A percentile compares a stretch with the other conserved stretches of the same genome.
Evolutionary conservation across 2,888 invertebrate genomes (phyloP).

Genomic region (Phragmatobia fuliginosa): DNA sequence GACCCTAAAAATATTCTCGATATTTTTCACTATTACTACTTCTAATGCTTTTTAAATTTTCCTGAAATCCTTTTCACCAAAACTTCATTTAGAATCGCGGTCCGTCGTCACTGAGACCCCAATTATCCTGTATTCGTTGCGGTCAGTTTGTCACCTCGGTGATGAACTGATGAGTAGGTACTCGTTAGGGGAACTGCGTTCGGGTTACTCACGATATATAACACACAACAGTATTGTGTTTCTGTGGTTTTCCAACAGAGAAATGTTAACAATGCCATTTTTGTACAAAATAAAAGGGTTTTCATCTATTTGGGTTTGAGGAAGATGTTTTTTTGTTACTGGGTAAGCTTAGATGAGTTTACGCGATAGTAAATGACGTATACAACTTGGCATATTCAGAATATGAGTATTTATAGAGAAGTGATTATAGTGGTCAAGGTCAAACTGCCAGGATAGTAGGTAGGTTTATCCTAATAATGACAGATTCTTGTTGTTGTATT

Average conservation of each 20-base stretch:
- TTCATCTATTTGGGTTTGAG: not conserved
- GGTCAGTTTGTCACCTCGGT: slow-evolving; percentile 50
- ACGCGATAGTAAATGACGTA: too few species aligned
- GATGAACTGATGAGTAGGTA: slow-evolving; percentile 31
- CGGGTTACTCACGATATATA: slow-evolving; percentile 43
- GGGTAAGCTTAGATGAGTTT: too few species aligned
- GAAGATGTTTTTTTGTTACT: too few species aligned
- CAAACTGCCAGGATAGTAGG: too few species aligned
- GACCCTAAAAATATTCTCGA: too few species aligned
- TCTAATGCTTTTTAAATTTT: too few species aligned
- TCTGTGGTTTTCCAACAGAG: not conserved
- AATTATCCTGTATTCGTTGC: slow-evolving; percentile 41
- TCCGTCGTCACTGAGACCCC: slow-evolving; percentile 4
- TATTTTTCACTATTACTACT: too few species aligned
- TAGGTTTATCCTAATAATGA: too few species aligned
- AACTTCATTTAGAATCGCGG: not conserved
- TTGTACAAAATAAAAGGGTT: not conserved
- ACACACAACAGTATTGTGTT: not conserved
- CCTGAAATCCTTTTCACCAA: not conserved
- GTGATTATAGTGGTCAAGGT: too few species aligned
- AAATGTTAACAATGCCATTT: not conserved
- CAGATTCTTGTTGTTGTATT: too few species aligned
- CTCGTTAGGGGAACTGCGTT: slow-evolving; percentile 51
- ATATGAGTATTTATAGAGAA: too few species aligned
- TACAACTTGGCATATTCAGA: too few species aligned